Conservation (phyloP, 1,140 invertebrate species). For the Ips nitidus region DNA sequence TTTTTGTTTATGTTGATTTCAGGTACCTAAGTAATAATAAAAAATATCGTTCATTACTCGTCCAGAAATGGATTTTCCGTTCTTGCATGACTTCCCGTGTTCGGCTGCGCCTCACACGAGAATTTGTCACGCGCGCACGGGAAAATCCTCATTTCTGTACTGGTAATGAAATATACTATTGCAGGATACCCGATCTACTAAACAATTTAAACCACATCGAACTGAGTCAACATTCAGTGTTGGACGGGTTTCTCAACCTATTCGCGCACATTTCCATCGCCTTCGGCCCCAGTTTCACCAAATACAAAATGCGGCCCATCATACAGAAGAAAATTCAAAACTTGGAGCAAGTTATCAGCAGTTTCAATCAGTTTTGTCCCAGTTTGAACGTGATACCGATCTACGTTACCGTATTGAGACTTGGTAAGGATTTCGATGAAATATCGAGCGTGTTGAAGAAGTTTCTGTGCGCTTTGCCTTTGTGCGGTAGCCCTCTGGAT, state of each 20-base stretch:
- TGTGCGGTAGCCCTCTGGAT: constrained; percentile 58
- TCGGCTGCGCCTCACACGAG: too few species aligned
- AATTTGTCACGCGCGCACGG: too few species aligned
- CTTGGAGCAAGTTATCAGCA: constrained; percentile 51
- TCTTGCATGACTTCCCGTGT: too few species aligned
- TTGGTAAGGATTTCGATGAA: constrained; percentile 52
- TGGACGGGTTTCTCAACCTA: constrained; percentile 53
- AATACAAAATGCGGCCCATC: constrained; percentile 56
- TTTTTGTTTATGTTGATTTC: too few species aligned
- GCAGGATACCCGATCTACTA: constrained; percentile 53
- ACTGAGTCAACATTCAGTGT: constrained; percentile 46
- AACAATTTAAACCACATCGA: constrained; percentile 50
- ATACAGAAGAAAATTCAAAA: constrained; percentile 56
- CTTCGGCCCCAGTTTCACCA: constrained; percentile 56
- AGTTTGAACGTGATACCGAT: constrained; percentile 59
- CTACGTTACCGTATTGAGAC: constrained; percentile 56
- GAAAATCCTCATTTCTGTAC: too few species aligned
- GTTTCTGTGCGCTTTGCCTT: constrained; percentile 57
- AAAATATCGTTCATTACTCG: too few species aligned
- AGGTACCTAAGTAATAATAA: too few species aligned
- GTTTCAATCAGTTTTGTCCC: constrained; percentile 51
- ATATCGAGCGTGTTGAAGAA: constrained; percentile 56
- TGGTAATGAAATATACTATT: too few species aligned
- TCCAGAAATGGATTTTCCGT: too few species aligned
- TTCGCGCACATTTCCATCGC: constrained; percentile 55